phyloP scores from a whole-genome alignment of 2,113 vertebrate genomes.

The Anguilla rostrata region DNA sequence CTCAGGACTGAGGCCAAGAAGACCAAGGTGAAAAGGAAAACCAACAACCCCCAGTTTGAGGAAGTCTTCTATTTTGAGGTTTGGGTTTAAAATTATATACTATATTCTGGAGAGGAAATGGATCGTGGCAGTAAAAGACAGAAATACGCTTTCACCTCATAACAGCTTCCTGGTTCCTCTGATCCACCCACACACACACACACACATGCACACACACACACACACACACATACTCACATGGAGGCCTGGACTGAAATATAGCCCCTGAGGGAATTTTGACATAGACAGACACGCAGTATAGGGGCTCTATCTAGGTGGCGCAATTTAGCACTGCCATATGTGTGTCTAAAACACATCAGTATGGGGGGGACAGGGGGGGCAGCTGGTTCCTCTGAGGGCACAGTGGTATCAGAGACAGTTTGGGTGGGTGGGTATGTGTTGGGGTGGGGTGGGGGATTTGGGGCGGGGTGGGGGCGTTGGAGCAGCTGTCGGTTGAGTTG shows the following conservation, averaged over 20 bases:
- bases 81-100: conserved; percentile 10
- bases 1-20: conserved; percentile 94
- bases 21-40: conserved; percentile 96
- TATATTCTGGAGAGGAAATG: neutral
- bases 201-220: no score
- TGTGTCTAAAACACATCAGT: neutral
- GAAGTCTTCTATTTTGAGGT: conserved; percentile 99
- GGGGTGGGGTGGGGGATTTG: neutral
- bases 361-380: no score
- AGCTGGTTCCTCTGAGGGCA: neutral
- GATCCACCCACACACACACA: neutral
- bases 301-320: neutral
- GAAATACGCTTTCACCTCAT: neutral
- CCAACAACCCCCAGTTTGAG: conserved; percentile 96
- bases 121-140: neutral
- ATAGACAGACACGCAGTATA: neutral
- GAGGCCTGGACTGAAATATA: neutral
- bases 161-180: neutral
- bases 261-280: neutral
- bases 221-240: no score
- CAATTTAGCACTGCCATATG: neutral
- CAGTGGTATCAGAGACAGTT: neutral
- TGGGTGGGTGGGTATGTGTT: neutral
- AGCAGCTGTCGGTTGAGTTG: conserved; percentile 8
- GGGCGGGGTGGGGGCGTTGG: neutral